These are phyloP conservation scores for Drosophila lacicola DNA, from an alignment of 2,888 invertebrate species.

Conservation along the genomic window DNA sequence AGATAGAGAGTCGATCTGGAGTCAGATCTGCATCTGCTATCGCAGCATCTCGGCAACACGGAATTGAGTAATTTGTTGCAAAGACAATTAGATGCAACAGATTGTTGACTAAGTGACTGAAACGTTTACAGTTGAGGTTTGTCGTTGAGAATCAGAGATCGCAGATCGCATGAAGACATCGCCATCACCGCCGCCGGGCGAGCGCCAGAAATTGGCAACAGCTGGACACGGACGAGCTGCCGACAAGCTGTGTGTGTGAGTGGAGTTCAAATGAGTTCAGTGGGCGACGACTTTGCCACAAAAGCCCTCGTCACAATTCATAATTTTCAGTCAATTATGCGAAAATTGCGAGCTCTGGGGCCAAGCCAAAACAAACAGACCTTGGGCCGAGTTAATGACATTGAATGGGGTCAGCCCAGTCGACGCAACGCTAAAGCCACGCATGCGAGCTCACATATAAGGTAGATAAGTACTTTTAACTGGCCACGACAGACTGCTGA, in stretches of 20 bases:
- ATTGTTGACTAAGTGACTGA: constrained; percentile 78
- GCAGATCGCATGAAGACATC: constrained; percentile 33
- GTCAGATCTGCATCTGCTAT: constrained; percentile 36
- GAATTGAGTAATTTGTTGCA: constrained; percentile 76
- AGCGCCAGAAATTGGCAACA: constrained; percentile 24
- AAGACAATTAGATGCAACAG: constrained; percentile 79
- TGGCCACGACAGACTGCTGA: constrained; percentile 66
- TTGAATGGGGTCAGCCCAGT: constrained; percentile 75
- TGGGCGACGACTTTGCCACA: constrained; percentile 27
- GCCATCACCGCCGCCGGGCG: constrained; percentile 25
- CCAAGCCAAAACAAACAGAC: constrained; percentile 67
- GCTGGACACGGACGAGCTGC: constrained; percentile 42
- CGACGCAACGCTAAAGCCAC: constrained; percentile 13
- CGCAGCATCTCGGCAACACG: constrained; percentile 39
- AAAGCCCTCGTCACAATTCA: constrained; percentile 59
- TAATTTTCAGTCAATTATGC: constrained; percentile 72
- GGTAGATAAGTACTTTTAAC: constrained; percentile 51
- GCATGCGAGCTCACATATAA: constrained; percentile 25
- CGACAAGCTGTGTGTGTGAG: constrained; percentile 31
- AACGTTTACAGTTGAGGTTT: constrained; percentile 56
- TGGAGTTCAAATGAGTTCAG: constrained; percentile 60
- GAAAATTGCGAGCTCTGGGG: constrained; percentile 60
- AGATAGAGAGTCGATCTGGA: constrained; percentile 17
- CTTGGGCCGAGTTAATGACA: constrained; percentile 79
- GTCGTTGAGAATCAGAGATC: constrained; percentile 33